Base-by-base conservation (phyloP, 1,140 invertebrate genomes). In the Hydropsyche tenuis region DNA sequence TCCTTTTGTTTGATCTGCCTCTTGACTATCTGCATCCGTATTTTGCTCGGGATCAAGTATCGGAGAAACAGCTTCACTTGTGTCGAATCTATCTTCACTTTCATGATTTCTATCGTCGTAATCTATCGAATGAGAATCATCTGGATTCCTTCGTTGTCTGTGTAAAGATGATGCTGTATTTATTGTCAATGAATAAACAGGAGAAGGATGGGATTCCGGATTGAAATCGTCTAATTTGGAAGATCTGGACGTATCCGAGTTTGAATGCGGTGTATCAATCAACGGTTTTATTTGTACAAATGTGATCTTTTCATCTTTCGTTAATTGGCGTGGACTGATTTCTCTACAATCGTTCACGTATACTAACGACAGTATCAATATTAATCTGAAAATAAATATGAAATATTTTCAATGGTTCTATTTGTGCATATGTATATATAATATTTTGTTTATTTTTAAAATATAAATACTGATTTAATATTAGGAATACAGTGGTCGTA, bases 211-310 rank as follows among this genome's bases (percentile, higher is more conserved):
- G n/a, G n/a, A 80, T 22, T 12, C 79, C 30, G 3, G 30, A 9
- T 37, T 37, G 30, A 37, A 37, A 37, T 37, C 3, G 72, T 82
- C 80, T 27, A 80, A 80, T 53, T 74, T 79, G 6, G 79, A 78
- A 22, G 80, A 78, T 43, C 68, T 72, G 1, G 23, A 25, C 12
- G 46, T 56, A 9, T 75, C 73, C 43, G 45, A 23, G 20, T 72
- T 37, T 5, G 27, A 27, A 27, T 69, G 69, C 16, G 51, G 0
- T 60, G 22, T 25, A 53, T 43, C 16, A 2, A 63, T 73, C 12
- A 75, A 20, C 6, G 78, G 79, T 69, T 80, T 79, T 64, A 79
- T 80, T 53, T 81, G 79, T 18, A 82, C 78, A 63, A 80, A 81
- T 1, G 81, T 81, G 16, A 80, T 80, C 69, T 81, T 79, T 18